phyloP scores from a whole-genome alignment of 2,113 vertebrate genomes.

The Dicaeum eximium region DNA sequence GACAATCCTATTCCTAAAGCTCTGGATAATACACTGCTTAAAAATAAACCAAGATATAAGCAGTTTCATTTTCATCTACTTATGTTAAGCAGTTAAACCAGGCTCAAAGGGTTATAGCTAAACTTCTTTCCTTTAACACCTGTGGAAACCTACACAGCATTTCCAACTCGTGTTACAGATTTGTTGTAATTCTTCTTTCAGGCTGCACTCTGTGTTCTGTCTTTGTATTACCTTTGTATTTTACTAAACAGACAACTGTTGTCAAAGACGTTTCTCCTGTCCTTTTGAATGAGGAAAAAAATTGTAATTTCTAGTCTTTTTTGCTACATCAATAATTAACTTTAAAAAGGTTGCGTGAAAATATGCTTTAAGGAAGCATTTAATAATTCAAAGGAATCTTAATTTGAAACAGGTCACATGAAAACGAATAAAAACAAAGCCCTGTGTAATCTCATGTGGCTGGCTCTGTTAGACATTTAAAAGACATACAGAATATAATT shows the following conservation, averaged over 20 bases:
- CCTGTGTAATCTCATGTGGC: not conserved
- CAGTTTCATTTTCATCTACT: conserved; percentile 68
- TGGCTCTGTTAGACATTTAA: not conserved
- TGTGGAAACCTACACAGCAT: conserved; percentile 60
- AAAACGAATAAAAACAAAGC: conserved; percentile 68
- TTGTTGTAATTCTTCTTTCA: conserved; percentile 53
- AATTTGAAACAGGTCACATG: conserved; percentile 68
- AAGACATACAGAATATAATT: not conserved
- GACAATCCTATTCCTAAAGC: conserved; percentile 71
- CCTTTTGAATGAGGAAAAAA: conserved; percentile 49
- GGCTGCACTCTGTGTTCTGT: conserved; percentile 34
- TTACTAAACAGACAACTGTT: conserved; percentile 60
- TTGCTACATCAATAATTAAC: conserved; percentile 72
- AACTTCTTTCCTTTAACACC: conserved; percentile 57
- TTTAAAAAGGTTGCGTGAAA: conserved; percentile 61
- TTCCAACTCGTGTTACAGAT: conserved; percentile 54
- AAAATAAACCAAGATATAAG: conserved; percentile 71
- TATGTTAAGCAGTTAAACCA: conserved; percentile 64
- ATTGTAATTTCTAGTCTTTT: conserved; percentile 58
- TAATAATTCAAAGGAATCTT: conserved; percentile 76
- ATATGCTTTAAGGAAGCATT: conserved; percentile 73
- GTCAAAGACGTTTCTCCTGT: conserved; percentile 56
- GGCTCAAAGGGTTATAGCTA: conserved; percentile 63
- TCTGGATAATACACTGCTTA: conserved; percentile 65
- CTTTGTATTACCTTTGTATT: conserved; percentile 61